Evolutionary conservation across 2,797 vertebrate genomes (phyloP).

Genomic region (Gambelia wislizenii): DNA sequence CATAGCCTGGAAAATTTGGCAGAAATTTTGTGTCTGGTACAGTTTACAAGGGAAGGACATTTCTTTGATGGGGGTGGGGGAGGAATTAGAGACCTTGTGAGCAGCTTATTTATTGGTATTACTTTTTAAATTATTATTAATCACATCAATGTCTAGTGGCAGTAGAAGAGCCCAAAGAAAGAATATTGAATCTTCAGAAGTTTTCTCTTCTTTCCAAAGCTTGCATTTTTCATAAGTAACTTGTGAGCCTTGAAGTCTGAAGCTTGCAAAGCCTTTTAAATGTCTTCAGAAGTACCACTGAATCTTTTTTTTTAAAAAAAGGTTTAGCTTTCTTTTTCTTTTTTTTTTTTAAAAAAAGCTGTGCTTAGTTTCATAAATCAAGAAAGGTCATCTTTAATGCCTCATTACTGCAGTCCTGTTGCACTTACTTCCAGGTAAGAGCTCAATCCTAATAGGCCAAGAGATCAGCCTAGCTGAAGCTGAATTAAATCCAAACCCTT

Average conservation of each 20-base stretch:
- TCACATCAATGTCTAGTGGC: constrained; percentile 64
- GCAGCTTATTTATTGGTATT: constrained; percentile 75
- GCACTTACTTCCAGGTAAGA: background rate
- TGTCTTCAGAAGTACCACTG: constrained; percentile 71
- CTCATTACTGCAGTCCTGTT: background rate
- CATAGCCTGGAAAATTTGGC: background rate
- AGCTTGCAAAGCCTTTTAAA: constrained; percentile 66
- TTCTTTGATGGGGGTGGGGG: constrained; percentile 65
- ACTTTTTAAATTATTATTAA: constrained; percentile 74
- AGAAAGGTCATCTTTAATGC: constrained; percentile 41
- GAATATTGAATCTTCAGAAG: constrained; percentile 76
- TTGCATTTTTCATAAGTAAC: constrained; percentile 77
- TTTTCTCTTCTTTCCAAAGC: constrained; percentile 65
- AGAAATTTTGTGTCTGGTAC: constrained; percentile 44
- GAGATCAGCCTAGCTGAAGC: too few relatives aligned
- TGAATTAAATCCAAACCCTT: too few relatives aligned
- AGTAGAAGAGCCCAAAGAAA: constrained; percentile 71
- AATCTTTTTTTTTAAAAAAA: constrained; percentile 37
- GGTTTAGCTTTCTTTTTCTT: constrained; percentile 27
- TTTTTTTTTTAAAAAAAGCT: constrained; percentile 55
- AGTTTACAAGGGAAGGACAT: constrained; percentile 37
- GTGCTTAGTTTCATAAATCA: constrained; percentile 52
- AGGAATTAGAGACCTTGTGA: constrained; percentile 64
- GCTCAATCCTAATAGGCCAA: background rate
- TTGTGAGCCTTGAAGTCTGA: constrained; percentile 74